Percentiles rank a stretch among this genome's conserved stretches.
Evolutionary conservation across 1,140 invertebrate genomes (phyloP).

Genomic region (Drosophila asahinai): DNA sequence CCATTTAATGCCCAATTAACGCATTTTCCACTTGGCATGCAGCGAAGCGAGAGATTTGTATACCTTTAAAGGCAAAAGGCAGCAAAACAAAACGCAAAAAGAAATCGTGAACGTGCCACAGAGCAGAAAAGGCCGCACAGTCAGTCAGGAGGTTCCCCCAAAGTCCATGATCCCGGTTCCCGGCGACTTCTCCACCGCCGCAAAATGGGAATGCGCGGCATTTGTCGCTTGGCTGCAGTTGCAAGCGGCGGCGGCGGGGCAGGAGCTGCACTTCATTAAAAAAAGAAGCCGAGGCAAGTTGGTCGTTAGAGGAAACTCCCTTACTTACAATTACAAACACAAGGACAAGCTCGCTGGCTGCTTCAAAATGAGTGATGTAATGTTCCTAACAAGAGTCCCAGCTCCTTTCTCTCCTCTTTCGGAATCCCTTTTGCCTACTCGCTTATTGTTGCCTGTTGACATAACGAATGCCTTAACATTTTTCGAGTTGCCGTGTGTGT

Average conservation of each 20-base stretch:
- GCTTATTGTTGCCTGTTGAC: conserved; percentile 78
- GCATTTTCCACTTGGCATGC: conserved; percentile 74
- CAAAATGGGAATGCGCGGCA: conserved; percentile 46
- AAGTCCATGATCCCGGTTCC: conserved; percentile 22
- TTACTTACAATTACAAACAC: conserved; percentile 69
- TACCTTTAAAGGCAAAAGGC: conserved; percentile 55
- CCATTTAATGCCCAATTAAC: conserved; percentile 81
- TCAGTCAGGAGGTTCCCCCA: conserved; percentile 10
- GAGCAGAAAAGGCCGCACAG: conserved; percentile 66
- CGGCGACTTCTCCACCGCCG: conserved; percentile 2
- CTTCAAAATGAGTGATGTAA: conserved; percentile 75
- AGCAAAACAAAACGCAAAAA: conserved; percentile 36
- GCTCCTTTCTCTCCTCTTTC: not conserved
- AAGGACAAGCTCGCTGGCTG: conserved; percentile 33
- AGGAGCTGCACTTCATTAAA: conserved; percentile 76
- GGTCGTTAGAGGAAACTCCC: conserved; percentile 63
- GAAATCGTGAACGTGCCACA: conserved; percentile 69
- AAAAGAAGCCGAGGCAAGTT: conserved; percentile 31
- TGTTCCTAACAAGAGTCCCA: conserved; percentile 65
- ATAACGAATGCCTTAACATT: conserved; percentile 82
- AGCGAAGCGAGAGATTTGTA: conserved; percentile 68
- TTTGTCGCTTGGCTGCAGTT: conserved; percentile 72
- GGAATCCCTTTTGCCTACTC: conserved; percentile 11
- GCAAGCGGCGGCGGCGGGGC: conserved; percentile 3
- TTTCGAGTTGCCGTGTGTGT: conserved; percentile 48